A percentile compares a stretch with the other conserved stretches of the same genome.
Evolutionary conservation across 2,888 invertebrate species (phyloP).

Genomic region (Amiota mariae): DNA sequence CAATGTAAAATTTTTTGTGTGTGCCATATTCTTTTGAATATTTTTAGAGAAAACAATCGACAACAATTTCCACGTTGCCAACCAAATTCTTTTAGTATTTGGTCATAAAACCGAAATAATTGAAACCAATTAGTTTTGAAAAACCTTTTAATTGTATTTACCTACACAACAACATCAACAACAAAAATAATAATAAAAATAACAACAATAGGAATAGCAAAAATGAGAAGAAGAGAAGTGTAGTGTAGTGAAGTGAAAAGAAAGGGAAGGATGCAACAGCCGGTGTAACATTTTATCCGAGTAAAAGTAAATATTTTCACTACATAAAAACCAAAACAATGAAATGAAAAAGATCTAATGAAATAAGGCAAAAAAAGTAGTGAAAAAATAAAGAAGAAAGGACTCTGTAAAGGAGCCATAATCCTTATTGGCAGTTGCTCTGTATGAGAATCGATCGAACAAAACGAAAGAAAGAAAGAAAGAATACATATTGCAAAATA

Average conservation of each 20-base stretch:
- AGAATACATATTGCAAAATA: slow-evolving; percentile 54
- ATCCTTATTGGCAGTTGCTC: slow-evolving; percentile 44
- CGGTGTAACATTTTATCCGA: slow-evolving; percentile 36
- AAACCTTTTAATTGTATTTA: slow-evolving; percentile 66
- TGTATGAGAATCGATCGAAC: slow-evolving; percentile 17
- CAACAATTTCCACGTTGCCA: slow-evolving; percentile 29
- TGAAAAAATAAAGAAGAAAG: slow-evolving; percentile 32
- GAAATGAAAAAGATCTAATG: slow-evolving; percentile 36
- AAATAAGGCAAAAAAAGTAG: slow-evolving; percentile 29
- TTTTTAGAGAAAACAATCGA: too few relatives aligned
- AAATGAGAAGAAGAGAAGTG: not conserved
- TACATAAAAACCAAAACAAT: slow-evolving; percentile 50
- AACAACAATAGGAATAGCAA: not conserved
- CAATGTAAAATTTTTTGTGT: not conserved
- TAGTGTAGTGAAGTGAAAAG: not conserved
- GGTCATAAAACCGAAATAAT: slow-evolving; percentile 58
- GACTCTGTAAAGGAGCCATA: slow-evolving; percentile 66
- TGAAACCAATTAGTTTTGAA: slow-evolving; percentile 68
- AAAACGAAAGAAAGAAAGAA: slow-evolving; percentile 44
- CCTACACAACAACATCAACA: not conserved
- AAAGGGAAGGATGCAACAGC: too few relatives aligned
- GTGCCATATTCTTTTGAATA: too few relatives aligned
- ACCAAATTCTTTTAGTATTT: slow-evolving; percentile 44
- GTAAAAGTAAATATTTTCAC: slow-evolving; percentile 63
- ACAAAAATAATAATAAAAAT: slow-evolving; percentile 8